These are phyloP conservation scores for Geothlypis trichas DNA, from an alignment of 2,113 vertebrate genomes.

Conservation along the genomic window DNA sequence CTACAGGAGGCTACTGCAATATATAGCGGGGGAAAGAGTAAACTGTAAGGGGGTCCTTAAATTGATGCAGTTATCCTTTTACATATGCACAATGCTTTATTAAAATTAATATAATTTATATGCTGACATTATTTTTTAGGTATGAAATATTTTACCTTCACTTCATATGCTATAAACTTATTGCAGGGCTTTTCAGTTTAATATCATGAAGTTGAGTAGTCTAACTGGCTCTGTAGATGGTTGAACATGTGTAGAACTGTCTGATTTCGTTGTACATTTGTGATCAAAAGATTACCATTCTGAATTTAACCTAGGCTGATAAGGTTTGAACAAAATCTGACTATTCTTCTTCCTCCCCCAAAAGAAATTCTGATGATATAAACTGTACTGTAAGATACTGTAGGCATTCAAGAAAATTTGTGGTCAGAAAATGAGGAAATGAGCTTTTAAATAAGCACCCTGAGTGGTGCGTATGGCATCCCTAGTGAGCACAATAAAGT, in stretches of 20 bases:
- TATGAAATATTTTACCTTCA: background rate
- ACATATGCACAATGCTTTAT: background rate
- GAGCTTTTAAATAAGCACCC: background rate
- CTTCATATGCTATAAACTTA: background rate
- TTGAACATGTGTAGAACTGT: background rate
- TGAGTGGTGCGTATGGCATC: background rate
- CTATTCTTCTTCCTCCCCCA: background rate
- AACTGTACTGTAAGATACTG: background rate
- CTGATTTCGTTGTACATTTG: background rate
- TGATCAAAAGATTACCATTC: background rate
- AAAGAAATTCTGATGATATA: background rate
- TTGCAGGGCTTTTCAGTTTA: background rate
- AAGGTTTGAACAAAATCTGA: background rate
- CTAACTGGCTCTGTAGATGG: background rate
- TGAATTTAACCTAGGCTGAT: background rate
- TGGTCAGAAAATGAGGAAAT: background rate
- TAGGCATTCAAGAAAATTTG: background rate
- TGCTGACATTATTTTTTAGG: background rate
- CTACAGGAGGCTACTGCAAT: constrained; percentile 60
- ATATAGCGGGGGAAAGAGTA: background rate
- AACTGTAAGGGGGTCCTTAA: background rate
- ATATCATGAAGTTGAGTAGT: background rate
- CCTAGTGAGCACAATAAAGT: background rate
- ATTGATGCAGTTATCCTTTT: background rate
- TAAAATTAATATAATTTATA: background rate